Conservation (phyloP, 2,888 invertebrate genomes). For the Boloria selene region DNA sequence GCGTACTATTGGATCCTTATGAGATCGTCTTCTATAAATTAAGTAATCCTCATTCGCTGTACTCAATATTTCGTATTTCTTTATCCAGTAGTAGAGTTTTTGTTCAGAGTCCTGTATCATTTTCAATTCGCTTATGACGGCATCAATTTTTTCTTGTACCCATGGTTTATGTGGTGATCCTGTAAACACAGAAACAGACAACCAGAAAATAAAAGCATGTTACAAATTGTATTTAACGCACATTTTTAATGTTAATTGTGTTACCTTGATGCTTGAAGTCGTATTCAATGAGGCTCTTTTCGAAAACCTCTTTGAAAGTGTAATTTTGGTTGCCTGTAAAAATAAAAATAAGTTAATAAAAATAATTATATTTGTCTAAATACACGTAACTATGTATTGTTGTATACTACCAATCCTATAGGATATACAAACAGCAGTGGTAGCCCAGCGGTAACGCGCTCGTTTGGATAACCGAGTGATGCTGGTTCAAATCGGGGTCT, state of each 20-base stretch:
- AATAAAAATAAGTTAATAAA: background rate
- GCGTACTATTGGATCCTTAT: constrained; percentile 30
- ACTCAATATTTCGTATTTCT: background rate
- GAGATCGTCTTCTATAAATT: constrained; percentile 36
- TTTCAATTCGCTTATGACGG: constrained; percentile 20
- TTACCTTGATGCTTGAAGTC: constrained; percentile 11
- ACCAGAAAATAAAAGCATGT: background rate
- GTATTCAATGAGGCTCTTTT: background rate
- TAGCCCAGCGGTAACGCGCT: too few species aligned
- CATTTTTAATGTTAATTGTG: background rate
- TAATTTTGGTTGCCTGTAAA: background rate
- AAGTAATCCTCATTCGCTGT: constrained; percentile 21
- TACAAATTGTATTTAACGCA: background rate
- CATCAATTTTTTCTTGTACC: constrained; percentile 21
- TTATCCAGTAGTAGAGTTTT: background rate
- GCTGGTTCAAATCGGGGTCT: too few species aligned
- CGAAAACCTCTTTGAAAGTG: background rate
- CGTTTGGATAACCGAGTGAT: too few species aligned
- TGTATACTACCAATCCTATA: too few species aligned
- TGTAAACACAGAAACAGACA: background rate
- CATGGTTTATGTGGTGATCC: constrained; percentile 22
- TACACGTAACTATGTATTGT: too few species aligned
- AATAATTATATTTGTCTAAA: too few species aligned
- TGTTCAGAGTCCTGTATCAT: constrained; percentile 4
- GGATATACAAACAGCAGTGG: too few species aligned